A percentile compares a stretch with the other conserved stretches of the same genome.
phyloP scores from a whole-genome alignment of 2,797 vertebrate species.

The Trematomus bernacchii region DNA sequence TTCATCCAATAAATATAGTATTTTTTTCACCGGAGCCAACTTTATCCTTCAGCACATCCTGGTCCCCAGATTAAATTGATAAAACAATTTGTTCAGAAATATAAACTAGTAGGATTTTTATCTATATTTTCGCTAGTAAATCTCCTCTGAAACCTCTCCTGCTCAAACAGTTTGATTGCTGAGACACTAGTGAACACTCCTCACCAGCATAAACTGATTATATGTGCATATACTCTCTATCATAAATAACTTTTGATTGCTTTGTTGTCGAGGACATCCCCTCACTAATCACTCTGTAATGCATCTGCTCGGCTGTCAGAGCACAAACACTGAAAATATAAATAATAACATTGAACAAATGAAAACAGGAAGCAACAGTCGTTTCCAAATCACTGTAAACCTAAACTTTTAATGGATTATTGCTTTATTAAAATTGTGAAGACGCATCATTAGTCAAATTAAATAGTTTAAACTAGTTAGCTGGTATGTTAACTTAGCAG shows the following conservation, averaged over 20 bases:
- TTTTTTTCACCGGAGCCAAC: background rate
- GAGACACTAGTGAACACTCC: background rate
- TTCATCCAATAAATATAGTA: background rate
- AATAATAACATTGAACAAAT: slow-evolving; percentile 30
- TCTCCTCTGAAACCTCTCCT: slow-evolving; percentile 4
- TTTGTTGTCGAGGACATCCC: background rate
- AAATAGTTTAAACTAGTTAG: background rate
- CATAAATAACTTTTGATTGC: slow-evolving; percentile 19
- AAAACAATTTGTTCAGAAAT: background rate
- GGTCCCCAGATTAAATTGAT: background rate
- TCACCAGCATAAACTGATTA: background rate
- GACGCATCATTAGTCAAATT: background rate
- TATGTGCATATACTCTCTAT: background rate
- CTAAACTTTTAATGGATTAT: slow-evolving; percentile 20
- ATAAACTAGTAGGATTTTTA: background rate
- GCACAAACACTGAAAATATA: slow-evolving; percentile 9
- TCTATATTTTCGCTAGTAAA: background rate
- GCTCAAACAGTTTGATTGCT: background rate
- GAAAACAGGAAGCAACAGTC: background rate
- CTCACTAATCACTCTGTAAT: background rate
- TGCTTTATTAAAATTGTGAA: slow-evolving; percentile 40
- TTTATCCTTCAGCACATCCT: background rate
- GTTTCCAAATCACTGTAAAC: background rate
- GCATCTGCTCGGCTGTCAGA: slow-evolving; percentile 5
- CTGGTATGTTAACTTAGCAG: background rate